Evolutionary conservation across 2,888 invertebrate genomes (phyloP).

Genomic region (Isotomurus palustris): DNA sequence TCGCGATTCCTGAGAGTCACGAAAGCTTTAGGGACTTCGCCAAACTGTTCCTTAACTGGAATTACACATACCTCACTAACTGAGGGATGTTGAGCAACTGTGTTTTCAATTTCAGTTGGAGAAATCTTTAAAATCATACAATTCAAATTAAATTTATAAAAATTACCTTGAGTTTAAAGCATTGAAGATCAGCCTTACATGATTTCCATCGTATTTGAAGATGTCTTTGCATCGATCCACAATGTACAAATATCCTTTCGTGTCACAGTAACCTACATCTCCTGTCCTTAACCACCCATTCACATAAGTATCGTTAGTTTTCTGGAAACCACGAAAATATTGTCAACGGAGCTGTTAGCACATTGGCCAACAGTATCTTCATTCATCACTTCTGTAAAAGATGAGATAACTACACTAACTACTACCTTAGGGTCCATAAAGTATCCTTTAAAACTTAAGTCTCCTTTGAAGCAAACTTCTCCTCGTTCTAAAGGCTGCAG

Average conservation of each 20-base stretch:
- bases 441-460: conserved; percentile 12
- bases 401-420: neutral
- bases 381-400: too few species aligned
- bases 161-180: too few species aligned
- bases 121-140: conserved; percentile 29
- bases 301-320: conserved; percentile 18
- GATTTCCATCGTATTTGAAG: conserved; percentile 37
- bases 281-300: conserved; percentile 37
- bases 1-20: conserved; percentile 1
- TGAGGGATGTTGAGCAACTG: conserved; percentile 31
- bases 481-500: conserved; percentile 10
- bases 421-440: conserved; percentile 16
- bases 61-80: conserved; percentile 35
- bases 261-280: conserved; percentile 37
- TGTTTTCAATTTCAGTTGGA: conserved; percentile 38
- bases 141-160: too few species aligned
- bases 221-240: conserved; percentile 40
- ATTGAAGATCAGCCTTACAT: conserved; percentile 24
- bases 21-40: conserved; percentile 34
- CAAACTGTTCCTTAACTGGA: conserved; percentile 26
- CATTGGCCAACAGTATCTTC: too few species aligned
- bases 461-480: conserved; percentile 13
- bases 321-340: too few species aligned
- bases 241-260: conserved; percentile 29
- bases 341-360: too few species aligned